phyloP scores from a whole-genome alignment of 1,140 invertebrate genomes.

The Cotesia glomerata region DNA sequence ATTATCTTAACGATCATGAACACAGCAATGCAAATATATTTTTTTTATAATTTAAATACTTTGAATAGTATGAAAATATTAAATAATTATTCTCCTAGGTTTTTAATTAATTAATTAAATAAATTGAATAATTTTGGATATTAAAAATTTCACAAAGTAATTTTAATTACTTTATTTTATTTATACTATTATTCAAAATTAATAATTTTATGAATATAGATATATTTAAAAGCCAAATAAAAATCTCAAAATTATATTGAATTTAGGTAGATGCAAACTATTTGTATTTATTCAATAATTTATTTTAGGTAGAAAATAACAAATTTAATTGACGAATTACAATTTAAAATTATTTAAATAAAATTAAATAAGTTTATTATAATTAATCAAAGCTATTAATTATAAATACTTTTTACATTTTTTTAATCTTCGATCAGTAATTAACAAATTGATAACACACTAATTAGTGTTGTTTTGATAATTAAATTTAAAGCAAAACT shows the following conservation, averaged over 20 bases:
- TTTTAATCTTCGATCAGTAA: no score
- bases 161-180: conserved; percentile 35
- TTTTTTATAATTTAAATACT: no score
- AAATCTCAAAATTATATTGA: conserved; percentile 56
- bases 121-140: no score
- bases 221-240: conserved; percentile 41
- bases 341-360: neutral
- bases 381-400: conserved; percentile 13
- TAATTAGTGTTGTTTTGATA: neutral
- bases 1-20: conserved; percentile 16
- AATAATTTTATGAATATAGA: conserved; percentile 15
- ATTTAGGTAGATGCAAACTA: conserved; percentile 62
- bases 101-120: no score
- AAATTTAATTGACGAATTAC: conserved; percentile 40
- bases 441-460: no score
- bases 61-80: no score
- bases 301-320: conserved; percentile 62
- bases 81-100: no score
- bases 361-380: conserved; percentile 17
- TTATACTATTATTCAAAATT: conserved; percentile 25
- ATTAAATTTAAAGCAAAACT: no score
- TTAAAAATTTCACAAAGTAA: no score
- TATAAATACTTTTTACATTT: neutral
- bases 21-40: no score
- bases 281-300: conserved; percentile 64